Evolutionary conservation across 1,140 invertebrate genomes (phyloP), one percentile per base, ranked within the genome.

Genomic region (Asbolus verrucosus): DNA sequence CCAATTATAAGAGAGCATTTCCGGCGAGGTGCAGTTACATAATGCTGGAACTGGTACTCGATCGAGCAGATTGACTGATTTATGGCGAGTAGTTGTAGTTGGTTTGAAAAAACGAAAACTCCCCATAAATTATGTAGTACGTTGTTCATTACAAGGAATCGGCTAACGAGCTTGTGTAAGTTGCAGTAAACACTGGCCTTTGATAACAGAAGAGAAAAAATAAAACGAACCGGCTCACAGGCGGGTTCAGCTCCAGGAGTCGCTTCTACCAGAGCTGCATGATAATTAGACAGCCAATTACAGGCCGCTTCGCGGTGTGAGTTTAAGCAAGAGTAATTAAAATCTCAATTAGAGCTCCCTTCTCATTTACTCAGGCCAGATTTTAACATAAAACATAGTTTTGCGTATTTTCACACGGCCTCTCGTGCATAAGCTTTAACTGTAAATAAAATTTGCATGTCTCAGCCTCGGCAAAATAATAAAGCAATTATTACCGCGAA

Each of bases 271-370:
- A 54, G 31, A 68, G 69, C 67, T 65, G 70, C 66, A 72, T 65
- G 73, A 71, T 71, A 74, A 74, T 74, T 74, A 74, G 70, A 69
- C 70, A 67, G 70, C 66, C 73, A 72, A 74, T 74, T 74, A 74
- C 73, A 67, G 66, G 67, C 54, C 67, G 33, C 50, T 33, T 69
- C 50, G 54, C 67, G 65, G 67, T 71, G 70, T 66, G 65, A 68
- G 70, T 61, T 72, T 61, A 60, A 69, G 66, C 66, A 68, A 50
- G 43, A 74, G 73, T 74, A 74, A 74, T 74, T 74, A 74, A 74
- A 74, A 74, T 72, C 70, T 74, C 70, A 72, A 74, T 74, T 74
- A 72, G 70, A 50, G 60, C 27, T 68, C 30, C 67, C 43, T 63
- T 65, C 61, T 31, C 62, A 30, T 60, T 65, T 59, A 33, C 16